Conservation (phyloP, 2,797 vertebrate genomes). For the Enteromius argenteus region DNA sequence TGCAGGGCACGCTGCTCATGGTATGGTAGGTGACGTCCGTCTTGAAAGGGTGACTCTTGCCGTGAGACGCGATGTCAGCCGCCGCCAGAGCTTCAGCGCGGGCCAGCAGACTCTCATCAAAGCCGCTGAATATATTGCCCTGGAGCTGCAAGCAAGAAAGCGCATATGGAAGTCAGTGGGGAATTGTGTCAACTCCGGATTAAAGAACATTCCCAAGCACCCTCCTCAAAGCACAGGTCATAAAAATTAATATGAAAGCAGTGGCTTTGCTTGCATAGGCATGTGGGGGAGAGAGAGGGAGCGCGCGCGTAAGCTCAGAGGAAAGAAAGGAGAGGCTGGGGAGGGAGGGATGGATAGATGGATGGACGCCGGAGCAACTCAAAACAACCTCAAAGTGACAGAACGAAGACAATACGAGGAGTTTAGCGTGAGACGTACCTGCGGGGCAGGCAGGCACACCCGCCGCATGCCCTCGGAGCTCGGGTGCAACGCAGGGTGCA, state of each 20-base stretch:
- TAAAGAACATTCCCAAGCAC: conserved; percentile 87
- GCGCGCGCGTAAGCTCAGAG: not conserved
- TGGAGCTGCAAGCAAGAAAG: conserved; percentile 92
- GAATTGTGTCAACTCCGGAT: conserved; percentile 92
- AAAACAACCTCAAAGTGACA: conserved; percentile 27
- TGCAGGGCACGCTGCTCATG: conserved; percentile 93
- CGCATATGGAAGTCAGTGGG: conserved; percentile 90
- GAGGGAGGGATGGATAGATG: conserved; percentile 63
- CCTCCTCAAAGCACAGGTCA: conserved; percentile 93
- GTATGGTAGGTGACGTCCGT: conserved; percentile 92
- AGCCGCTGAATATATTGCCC: conserved; percentile 97
- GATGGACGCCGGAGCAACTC: conserved; percentile 58
- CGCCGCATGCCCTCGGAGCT: conserved; percentile 92
- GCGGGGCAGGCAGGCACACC: conserved; percentile 90
- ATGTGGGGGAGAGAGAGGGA: conserved; percentile 76
- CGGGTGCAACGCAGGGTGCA: conserved; percentile 89
- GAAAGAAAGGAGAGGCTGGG: conserved; percentile 41
- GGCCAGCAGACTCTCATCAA: conserved; percentile 97
- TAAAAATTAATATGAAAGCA: conserved; percentile 96
- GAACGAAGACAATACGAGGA: conserved; percentile 18
- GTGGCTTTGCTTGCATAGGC: conserved; percentile 85
- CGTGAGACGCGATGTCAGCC: conserved; percentile 91
- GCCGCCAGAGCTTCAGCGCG: conserved; percentile 96
- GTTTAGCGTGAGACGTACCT: conserved; percentile 83
- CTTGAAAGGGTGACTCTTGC: conserved; percentile 92